Percentiles rank a stretch among this genome's conserved stretches.
Evolutionary conservation across 2,113 vertebrate genomes (phyloP).

Genomic region (Talpa occidentalis): DNA sequence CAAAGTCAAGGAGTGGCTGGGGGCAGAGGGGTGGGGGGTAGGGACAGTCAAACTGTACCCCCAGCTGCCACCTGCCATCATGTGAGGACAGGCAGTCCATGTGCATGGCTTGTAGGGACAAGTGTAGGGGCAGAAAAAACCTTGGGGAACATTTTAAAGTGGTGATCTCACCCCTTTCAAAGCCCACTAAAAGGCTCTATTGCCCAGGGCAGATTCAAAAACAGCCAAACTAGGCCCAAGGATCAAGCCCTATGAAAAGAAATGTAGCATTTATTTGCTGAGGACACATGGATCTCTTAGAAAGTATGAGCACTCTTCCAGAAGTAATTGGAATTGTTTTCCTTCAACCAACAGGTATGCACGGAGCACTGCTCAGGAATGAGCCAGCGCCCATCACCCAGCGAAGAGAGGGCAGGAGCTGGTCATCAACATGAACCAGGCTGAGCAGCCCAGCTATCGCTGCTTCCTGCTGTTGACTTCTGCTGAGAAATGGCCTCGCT

Average conservation of each 20-base stretch:
- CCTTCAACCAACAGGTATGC: neutral
- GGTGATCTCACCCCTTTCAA: neutral
- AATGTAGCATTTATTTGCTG: neutral
- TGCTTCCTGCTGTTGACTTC: no score
- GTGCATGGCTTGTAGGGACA: neutral
- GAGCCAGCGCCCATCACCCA: rapidly evolving
- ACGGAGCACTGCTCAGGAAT: neutral
- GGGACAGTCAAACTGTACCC: neutral
- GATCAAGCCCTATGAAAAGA: neutral
- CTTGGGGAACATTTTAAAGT: neutral
- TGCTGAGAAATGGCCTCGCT: neutral
- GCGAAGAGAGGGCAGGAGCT: neutral
- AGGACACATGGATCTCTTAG: neutral
- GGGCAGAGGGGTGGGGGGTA: no score
- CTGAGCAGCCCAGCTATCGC: rapidly evolving
- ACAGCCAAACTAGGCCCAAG: neutral
- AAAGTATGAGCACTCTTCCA: neutral
- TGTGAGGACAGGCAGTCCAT: neutral
- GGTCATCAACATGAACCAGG: neutral
- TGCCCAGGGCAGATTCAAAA: neutral
- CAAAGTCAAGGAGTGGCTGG: neutral
- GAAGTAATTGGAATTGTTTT: neutral
- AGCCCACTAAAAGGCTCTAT: neutral
- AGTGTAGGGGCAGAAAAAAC: neutral
- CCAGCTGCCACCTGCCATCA: neutral